Evolutionary conservation across 2,888 invertebrate species (phyloP), one percentile per base, ranked within the genome.

Genomic region (Pimpla rufipes): DNA sequence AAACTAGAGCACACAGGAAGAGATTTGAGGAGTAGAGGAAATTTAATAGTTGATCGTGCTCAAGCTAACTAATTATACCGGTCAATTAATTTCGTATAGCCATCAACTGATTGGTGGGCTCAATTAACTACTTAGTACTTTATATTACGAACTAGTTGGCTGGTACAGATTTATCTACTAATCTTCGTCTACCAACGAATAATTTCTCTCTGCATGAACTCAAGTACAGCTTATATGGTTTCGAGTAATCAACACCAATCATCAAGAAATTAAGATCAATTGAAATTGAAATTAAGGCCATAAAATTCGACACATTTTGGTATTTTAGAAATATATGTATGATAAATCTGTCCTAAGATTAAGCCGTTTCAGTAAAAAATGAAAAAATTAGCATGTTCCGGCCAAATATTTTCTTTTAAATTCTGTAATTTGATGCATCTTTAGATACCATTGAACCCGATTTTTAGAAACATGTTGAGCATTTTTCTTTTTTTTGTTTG

Each of bases 61-160:
- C 21, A 55, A 55, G 55, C 55, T 55, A 13, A 23, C 23, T 23
- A 23, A 55, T 23, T 55, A 55, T 55, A 13, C 23, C 55, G 23
- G 23, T 0, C 55, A 23, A 21, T 52, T 18, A 21, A 21, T 55
- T 55, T 23, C 23, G 13, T 55, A 55, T 13, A 6, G 7, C 55
- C 21, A 52, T 52, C 21, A 55, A 6, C n/a, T 55, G 55, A 52
- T 52, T 52, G 21, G 18, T 52, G 18, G 18, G 21, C 10, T 23
- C 23, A 3, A 55, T 23, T 55, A 21, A 55, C 13, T 55, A 55
- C 55, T 55, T 55, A 4, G 21, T 52, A 21, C 2, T 11, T 29
- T n/a, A n/a, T 10, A 18, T 11, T 21, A 21, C 21, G 1, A 13
- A 55, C 13, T 23, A 55, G 23, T 55, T 55, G 23, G 6, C 23